Evolutionary conservation across 2,888 invertebrate species (phyloP).

Genomic region (Andrena trimmerana): DNA sequence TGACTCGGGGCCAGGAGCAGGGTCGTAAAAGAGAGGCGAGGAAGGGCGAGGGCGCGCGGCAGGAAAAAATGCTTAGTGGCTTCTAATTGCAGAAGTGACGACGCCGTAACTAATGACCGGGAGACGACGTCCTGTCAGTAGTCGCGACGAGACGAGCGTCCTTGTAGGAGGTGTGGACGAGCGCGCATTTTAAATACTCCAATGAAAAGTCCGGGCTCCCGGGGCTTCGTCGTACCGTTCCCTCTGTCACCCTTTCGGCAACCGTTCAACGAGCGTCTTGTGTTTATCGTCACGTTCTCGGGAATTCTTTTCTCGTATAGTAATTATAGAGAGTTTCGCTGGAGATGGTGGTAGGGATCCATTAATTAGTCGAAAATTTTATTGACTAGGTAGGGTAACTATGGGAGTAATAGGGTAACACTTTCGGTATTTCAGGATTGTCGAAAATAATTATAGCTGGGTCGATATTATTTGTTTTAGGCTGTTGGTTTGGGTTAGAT

Average conservation of each 20-base stretch:
- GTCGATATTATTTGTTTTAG: too few species aligned
- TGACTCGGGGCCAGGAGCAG: conserved; percentile 57
- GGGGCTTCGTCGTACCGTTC: conserved; percentile 27
- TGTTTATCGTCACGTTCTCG: conserved; percentile 23
- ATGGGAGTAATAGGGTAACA: too few species aligned
- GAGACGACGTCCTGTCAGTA: conserved; percentile 80
- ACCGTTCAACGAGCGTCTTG: background rate
- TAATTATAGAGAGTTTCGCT: too few species aligned
- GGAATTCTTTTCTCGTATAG: background rate
- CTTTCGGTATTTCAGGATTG: too few species aligned
- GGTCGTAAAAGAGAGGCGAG: conserved; percentile 58
- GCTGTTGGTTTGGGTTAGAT: too few species aligned
- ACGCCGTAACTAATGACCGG: conserved; percentile 83
- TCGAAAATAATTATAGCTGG: too few species aligned
- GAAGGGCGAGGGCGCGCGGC: conserved; percentile 10
- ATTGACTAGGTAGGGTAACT: too few species aligned
- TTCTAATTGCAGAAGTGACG: conserved; percentile 84
- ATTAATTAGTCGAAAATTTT: too few species aligned
- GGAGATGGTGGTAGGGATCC: too few species aligned
- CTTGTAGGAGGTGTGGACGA: conserved; percentile 74
- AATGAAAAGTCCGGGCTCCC: conserved; percentile 60
- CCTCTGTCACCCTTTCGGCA: conserved; percentile 57
- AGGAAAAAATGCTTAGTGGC: conserved; percentile 74
- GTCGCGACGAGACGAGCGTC: conserved; percentile 72
- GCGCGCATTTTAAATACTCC: conserved; percentile 63